These are phyloP conservation scores for Ormyrus thymus DNA, from an alignment of 2,888 invertebrate species.

Conservation along the genomic window DNA sequence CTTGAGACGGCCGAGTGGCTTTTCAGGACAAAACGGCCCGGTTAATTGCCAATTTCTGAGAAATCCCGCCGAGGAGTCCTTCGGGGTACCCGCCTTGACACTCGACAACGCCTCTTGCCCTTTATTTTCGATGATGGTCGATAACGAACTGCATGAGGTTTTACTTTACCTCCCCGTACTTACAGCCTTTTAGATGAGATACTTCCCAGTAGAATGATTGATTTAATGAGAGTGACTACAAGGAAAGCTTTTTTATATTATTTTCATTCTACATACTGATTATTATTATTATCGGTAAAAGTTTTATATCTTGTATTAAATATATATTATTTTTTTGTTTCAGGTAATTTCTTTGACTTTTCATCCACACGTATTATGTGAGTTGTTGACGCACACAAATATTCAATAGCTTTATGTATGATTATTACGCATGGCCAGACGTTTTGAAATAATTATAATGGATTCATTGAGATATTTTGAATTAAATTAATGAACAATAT, in stretches of 20 bases:
- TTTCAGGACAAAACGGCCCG: conserved; percentile 46
- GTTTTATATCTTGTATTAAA: background rate
- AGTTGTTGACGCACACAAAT: conserved; percentile 22
- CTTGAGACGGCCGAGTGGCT: conserved; percentile 21
- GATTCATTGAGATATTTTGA: too few relatives aligned
- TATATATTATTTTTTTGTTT: conserved; percentile 60
- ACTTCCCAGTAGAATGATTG: background rate
- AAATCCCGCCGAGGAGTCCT: conserved; percentile 16
- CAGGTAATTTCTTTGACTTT: conserved; percentile 62
- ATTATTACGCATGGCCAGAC: too few relatives aligned
- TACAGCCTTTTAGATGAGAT: background rate
- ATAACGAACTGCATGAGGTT: conserved; percentile 43
- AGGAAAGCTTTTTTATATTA: too few relatives aligned
- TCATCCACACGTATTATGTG: background rate
- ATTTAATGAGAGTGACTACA: conserved; percentile 15
- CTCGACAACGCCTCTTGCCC: conserved; percentile 1
- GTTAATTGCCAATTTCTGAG: conserved; percentile 54
- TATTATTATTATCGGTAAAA: too few relatives aligned
- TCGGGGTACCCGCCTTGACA: conserved; percentile 11
- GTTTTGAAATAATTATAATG: too few relatives aligned
- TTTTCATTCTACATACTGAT: too few relatives aligned
- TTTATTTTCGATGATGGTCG: conserved; percentile 40
- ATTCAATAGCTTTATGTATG: background rate
- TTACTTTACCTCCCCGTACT: background rate
- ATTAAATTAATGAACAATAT: too few relatives aligned